A percentile compares a stretch with the other conserved stretches of the same genome.
These are phyloP conservation scores for Squalus acanthias DNA, from an alignment of 2,797 vertebrate species.

Conservation along the genomic window DNA sequence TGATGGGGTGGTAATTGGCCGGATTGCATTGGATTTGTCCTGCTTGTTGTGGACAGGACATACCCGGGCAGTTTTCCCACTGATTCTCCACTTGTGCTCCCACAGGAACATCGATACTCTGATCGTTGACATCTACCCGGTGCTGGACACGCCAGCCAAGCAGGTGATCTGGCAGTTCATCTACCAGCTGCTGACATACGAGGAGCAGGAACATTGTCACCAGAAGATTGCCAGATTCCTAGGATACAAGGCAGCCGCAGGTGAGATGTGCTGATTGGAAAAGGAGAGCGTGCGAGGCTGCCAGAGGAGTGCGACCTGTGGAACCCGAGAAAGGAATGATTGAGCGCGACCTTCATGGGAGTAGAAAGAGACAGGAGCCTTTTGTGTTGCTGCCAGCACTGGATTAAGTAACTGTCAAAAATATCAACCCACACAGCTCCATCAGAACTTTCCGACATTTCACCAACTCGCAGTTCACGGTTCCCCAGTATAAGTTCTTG, in stretches of 20 bases:
- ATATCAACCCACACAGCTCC: not conserved
- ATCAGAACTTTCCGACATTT: not conserved
- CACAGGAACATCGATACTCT: conserved; percentile 91
- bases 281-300: not conserved
- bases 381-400: not conserved
- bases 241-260: conserved; percentile 73
- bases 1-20: too few species aligned
- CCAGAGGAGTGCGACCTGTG: not conserved
- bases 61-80: too few species aligned
- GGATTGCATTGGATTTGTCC: too few species aligned
- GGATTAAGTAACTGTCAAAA: conserved; percentile 7
- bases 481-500: not conserved
- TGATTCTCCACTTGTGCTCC: not conserved
- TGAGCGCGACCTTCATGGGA: not conserved
- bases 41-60: too few species aligned
- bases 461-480: not conserved
- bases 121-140: conserved; percentile 89
- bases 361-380: not conserved
- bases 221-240: conserved; percentile 91
- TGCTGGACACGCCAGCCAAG: conserved; percentile 93
- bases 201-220: conserved; percentile 94
- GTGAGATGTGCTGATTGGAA: conserved; percentile 50
- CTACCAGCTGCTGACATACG: conserved; percentile 92
- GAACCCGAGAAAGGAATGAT: not conserved
- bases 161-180: conserved; percentile 97